phyloP scores from a whole-genome alignment of 2,888 invertebrate genomes.

The Arrhopalites spinosus region DNA sequence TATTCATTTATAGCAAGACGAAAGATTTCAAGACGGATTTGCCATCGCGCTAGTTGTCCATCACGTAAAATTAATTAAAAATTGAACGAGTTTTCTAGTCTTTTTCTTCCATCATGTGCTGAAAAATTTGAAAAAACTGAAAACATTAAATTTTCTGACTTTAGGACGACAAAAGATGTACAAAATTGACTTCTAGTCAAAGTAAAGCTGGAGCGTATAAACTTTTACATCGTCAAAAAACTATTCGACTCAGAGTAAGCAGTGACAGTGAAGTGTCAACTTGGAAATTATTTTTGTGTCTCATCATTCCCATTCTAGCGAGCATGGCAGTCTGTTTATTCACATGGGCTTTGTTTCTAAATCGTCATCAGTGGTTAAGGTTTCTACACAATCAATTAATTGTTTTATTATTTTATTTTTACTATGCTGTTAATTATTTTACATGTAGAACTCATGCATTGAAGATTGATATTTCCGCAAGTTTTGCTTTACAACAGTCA shows the following conservation, averaged over 20 bases:
- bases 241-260: slow-evolving; percentile 1
- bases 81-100: too few relatives aligned
- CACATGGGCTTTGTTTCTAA: slow-evolving; percentile 12
- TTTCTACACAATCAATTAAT: not conserved
- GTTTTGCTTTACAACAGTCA: slow-evolving; percentile 1
- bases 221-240: slow-evolving; percentile 8
- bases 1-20: slow-evolving; percentile 43
- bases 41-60: slow-evolving; percentile 48
- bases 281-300: slow-evolving; percentile 2
- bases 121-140: too few relatives aligned
- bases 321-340: slow-evolving; percentile 8
- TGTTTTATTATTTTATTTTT: too few relatives aligned
- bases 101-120: too few relatives aligned
- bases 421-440: not conserved
- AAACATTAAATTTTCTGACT: too few relatives aligned
- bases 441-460: not conserved
- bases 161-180: slow-evolving; percentile 40
- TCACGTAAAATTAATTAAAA: too few relatives aligned
- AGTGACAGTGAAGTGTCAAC: not conserved
- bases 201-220: not conserved
- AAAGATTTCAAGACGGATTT: slow-evolving; percentile 46
- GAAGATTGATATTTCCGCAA: slow-evolving; percentile 26
- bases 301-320: slow-evolving; percentile 18
- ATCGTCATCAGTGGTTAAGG: slow-evolving; percentile 27
- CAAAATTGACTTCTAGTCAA: not conserved